phyloP scores from a whole-genome alignment of 2,113 vertebrate species.

The Pituophis catenifer region DNA sequence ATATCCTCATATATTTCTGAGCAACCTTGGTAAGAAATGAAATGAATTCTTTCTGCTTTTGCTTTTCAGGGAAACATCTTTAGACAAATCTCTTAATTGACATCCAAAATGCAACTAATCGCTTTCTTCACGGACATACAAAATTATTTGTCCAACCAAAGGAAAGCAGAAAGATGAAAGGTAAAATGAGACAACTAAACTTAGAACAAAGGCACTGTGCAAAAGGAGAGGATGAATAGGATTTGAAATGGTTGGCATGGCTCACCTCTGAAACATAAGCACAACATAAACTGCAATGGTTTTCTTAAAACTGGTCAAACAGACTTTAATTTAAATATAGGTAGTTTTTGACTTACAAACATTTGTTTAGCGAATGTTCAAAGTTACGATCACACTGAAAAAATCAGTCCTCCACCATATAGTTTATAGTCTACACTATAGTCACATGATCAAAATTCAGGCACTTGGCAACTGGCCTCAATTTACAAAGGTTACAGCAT shows the following conservation, averaged over 20 bases:
- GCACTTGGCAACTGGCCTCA: background rate
- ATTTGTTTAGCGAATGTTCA: background rate
- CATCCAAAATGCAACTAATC: slow-evolving; percentile 14
- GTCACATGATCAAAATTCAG: background rate
- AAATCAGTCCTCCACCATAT: background rate
- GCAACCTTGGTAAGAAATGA: slow-evolving; percentile 7
- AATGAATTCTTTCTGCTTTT: background rate
- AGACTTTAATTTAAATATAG: background rate
- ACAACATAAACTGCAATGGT: background rate
- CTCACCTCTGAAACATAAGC: background rate
- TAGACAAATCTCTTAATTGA: slow-evolving; percentile 20
- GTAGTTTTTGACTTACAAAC: background rate
- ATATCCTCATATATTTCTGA: background rate
- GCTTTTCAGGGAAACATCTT: slow-evolving; percentile 3
- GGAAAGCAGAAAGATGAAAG: slow-evolving; percentile 2
- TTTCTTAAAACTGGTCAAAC: background rate
- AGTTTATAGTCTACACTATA: background rate
- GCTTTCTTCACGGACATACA: slow-evolving; percentile 26
- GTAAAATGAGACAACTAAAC: background rate
- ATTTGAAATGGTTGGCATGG: background rate
- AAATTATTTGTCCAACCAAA: slow-evolving; percentile 5
- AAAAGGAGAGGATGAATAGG: background rate
- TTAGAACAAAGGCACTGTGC: background rate
- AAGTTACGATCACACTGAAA: background rate
- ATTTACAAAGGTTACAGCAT: background rate